Percentiles rank a stretch among this genome's conserved stretches.
phyloP scores from a whole-genome alignment of 1,140 invertebrate species.

The Listronotus oregonensis region DNA sequence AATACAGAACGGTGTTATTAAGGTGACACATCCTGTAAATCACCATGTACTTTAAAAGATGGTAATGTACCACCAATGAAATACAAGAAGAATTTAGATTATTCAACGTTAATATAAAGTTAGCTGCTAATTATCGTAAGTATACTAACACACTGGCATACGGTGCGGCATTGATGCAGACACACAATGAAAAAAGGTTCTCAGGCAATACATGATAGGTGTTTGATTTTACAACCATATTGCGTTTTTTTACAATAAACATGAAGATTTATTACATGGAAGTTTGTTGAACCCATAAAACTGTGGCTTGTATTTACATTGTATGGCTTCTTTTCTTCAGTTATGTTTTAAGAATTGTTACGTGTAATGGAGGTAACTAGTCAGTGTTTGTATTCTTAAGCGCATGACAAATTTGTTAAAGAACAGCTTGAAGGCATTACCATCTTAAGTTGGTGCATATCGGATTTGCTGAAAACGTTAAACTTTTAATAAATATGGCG shows the following conservation, averaged over 20 bases:
- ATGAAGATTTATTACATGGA: background rate
- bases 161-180: background rate
- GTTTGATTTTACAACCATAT: constrained; percentile 11
- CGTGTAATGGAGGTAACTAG: background rate
- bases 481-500: too few species aligned
- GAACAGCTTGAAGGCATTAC: too few species aligned
- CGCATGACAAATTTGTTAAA: too few species aligned
- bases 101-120: too few species aligned
- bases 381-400: background rate
- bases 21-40: too few species aligned
- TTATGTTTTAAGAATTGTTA: background rate
- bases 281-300: constrained; percentile 24
- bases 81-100: too few species aligned
- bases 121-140: too few species aligned
- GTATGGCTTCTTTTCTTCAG: constrained; percentile 8
- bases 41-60: too few species aligned
- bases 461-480: too few species aligned
- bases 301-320: constrained; percentile 15
- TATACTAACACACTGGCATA: background rate
- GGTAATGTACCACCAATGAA: too few species aligned
- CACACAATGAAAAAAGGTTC: background rate
- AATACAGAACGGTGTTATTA: too few species aligned
- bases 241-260: constrained; percentile 3
- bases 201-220: background rate
- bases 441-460: too few species aligned